A percentile compares a stretch with the other conserved stretches of the same genome.
Conservation (phyloP, 2,113 vertebrate species). For the Nematolebias whitei region DNA sequence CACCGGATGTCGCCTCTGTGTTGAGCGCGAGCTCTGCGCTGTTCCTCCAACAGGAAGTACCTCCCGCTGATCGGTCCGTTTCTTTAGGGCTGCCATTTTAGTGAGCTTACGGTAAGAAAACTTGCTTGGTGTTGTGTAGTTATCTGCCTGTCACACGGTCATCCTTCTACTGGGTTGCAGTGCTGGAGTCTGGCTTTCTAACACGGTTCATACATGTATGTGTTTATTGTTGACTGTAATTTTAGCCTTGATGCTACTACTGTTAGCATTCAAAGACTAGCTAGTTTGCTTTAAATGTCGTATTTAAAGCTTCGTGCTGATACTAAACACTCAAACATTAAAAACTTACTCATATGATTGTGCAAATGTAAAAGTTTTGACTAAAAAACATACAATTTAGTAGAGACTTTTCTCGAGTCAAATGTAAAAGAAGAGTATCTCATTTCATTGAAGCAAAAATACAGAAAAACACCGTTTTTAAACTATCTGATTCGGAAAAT, state of each 20-base stretch:
- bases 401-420: too few relatives aligned
- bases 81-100: constrained; percentile 83
- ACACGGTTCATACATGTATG: background rate
- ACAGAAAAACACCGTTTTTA: too few relatives aligned
- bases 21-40: constrained; percentile 27
- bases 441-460: too few relatives aligned
- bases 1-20: constrained; percentile 47
- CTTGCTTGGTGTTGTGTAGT: constrained; percentile 37
- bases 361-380: too few relatives aligned
- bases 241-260: constrained; percentile 24
- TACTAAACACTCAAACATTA: too few relatives aligned
- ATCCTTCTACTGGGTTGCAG: background rate
- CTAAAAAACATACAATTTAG: too few relatives aligned
- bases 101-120: constrained; percentile 84
- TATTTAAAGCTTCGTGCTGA: too few relatives aligned
- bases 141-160: background rate
- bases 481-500: too few relatives aligned
- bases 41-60: constrained; percentile 75
- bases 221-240: background rate
- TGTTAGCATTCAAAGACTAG: constrained; percentile 32
- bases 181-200: rapidly evolving
- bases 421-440: too few relatives aligned
- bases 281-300: too few relatives aligned
- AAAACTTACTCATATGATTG: too few relatives aligned
- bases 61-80: constrained; percentile 55